Evolutionary conservation across 2,888 invertebrate genomes (phyloP), one percentile per base, ranked within the genome.

Genomic region (Himalopsyche anomala): DNA sequence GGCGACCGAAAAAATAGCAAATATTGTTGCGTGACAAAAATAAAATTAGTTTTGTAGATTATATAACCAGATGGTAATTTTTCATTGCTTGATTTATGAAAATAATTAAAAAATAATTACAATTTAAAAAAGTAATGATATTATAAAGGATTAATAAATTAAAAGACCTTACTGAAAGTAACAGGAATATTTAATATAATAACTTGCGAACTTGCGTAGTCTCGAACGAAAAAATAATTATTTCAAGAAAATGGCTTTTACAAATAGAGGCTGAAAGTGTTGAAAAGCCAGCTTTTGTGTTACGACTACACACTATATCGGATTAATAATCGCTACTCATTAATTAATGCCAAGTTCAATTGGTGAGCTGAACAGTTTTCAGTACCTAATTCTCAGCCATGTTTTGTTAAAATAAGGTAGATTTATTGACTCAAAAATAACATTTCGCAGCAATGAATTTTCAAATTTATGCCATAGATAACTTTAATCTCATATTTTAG

Each of bases 261-360:
- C 19, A 62, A 28, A 62, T 38, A 36, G 36, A 36, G 74, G 15
- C 36, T 15, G 36, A 36, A 74, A 36, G 74, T 74, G 74, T 74
- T 74, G 74, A 74, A 74, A 74, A 74, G 38, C 12, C 74, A 74
- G 74, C 74, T 74, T 42, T 74, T 74, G 74, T 74, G 74, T 74
- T 74, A 38, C 38, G 36, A 38, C 15, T 74, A 28, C 80, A 80
- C 84, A 80, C 54, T 84, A 80, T 79, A 84, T 84, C 80, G 80
- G 84, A 80, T 80, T 56, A 56, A 84, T 84, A 80, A 84, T 84
- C 56, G 74, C 40, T 80, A 84, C 84, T 84, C 84, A 84, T 84
- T 84, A 84, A 84, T 84, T 84, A 84, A 80, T 56, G 84, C 80
- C 84, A 84, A 80, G 84, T 80, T 84, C 84, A 80, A 80, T 84